phyloP scores from a whole-genome alignment of 2,888 invertebrate species.

The Bombylius major region DNA sequence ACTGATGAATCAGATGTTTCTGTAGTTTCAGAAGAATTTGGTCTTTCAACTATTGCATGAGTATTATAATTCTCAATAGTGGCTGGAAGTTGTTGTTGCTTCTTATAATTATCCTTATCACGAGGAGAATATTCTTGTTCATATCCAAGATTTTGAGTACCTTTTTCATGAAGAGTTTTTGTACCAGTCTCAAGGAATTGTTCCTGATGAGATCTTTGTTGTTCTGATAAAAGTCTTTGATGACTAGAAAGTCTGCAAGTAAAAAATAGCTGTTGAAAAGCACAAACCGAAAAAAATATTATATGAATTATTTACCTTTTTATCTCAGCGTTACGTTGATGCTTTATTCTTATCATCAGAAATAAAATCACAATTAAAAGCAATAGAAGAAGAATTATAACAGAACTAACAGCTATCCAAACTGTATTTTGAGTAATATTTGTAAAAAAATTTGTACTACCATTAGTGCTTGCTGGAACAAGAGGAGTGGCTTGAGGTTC shows the following conservation, averaged over 20 bases:
- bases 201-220: not conserved
- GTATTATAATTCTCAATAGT: too few relatives aligned
- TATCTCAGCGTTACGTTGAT: not conserved
- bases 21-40: constrained; percentile 29
- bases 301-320: not conserved
- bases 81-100: too few relatives aligned
- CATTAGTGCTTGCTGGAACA: constrained; percentile 30
- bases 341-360: constrained; percentile 28
- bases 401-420: constrained; percentile 27
- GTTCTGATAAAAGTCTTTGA: constrained; percentile 6
- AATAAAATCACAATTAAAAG: constrained; percentile 27
- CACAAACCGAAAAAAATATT: too few relatives aligned
- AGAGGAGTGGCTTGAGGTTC: constrained; percentile 36
- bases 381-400: constrained; percentile 29
- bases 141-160: constrained; percentile 31
- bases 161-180: constrained; percentile 11
- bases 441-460: constrained; percentile 24
- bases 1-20: constrained; percentile 37
- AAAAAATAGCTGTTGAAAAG: not conserved
- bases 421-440: constrained; percentile 30
- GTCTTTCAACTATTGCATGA: constrained; percentile 14
- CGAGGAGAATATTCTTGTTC: constrained; percentile 21
- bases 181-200: not conserved
- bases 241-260: constrained; percentile 10
- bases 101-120: constrained; percentile 13